phyloP scores from a whole-genome alignment of 2,113 vertebrate species.

The Forbesichthys agassizii region DNA sequence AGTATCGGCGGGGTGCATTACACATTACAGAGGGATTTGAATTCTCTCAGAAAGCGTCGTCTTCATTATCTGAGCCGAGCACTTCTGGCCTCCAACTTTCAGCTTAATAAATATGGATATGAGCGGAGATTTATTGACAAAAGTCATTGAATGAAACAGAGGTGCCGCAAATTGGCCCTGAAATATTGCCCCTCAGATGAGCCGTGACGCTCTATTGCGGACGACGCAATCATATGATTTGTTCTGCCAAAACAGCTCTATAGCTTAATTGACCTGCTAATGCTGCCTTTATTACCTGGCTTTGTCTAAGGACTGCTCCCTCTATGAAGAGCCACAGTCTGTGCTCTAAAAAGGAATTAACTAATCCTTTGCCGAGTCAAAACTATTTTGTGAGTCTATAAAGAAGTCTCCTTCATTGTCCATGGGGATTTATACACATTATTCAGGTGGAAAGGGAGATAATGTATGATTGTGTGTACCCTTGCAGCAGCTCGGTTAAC shows the following conservation, averaged over 20 bases:
- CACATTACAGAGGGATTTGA: constrained; percentile 61
- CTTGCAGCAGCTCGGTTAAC: constrained; percentile 51
- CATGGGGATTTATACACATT: constrained; percentile 39
- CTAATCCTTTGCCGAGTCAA: constrained; percentile 41
- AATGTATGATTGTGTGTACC: constrained; percentile 30
- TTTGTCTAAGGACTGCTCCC: constrained; percentile 58
- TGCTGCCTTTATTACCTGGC: constrained; percentile 72
- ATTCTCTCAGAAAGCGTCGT: constrained; percentile 49
- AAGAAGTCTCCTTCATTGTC: constrained; percentile 25
- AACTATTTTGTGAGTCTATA: constrained; percentile 44
- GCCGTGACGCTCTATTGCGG: constrained; percentile 52
- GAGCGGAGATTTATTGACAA: constrained; percentile 71
- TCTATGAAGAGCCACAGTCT: constrained; percentile 35
- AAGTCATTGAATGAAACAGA: constrained; percentile 69
- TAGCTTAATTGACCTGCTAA: constrained; percentile 78
- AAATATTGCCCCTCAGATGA: constrained; percentile 64
- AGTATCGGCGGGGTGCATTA: constrained; percentile 38
- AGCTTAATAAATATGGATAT: constrained; percentile 78
- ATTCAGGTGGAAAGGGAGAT: constrained; percentile 41
- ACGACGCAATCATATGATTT: constrained; percentile 71
- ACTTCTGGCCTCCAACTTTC: constrained; percentile 61
- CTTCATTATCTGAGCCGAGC: constrained; percentile 62
- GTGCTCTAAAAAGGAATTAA: constrained; percentile 17
- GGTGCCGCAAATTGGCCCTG: constrained; percentile 68
- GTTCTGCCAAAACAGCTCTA: constrained; percentile 60